These are phyloP conservation scores for Cartodere bifasciata DNA, from an alignment of 2,888 invertebrate species.

Conservation along the genomic window DNA sequence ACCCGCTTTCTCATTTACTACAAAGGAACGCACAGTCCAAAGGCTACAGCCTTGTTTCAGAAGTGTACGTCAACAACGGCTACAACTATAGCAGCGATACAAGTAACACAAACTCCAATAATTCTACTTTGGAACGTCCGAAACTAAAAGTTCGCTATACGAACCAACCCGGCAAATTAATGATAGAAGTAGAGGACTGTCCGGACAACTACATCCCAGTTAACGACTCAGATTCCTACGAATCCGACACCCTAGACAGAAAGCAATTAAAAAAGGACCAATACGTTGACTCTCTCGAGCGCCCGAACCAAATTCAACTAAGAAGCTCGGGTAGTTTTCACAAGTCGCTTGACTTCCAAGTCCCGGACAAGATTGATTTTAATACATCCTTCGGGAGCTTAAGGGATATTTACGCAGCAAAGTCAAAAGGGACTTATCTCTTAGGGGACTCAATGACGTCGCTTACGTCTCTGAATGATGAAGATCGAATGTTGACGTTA, in stretches of 20 bases:
- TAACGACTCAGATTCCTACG: conserved; percentile 71
- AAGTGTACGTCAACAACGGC: conserved; percentile 67
- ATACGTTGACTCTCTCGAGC: conserved; percentile 43
- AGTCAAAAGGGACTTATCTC: conserved; percentile 37
- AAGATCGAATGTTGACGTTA: conserved; percentile 54
- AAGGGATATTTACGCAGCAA: conserved; percentile 60
- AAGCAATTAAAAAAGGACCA: conserved; percentile 46
- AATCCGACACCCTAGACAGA: conserved; percentile 75
- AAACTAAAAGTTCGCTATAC: conserved; percentile 30
- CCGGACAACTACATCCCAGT: conserved; percentile 63
- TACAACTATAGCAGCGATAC: conserved; percentile 50
- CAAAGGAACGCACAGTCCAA: conserved; percentile 30
- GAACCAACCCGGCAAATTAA: conserved; percentile 58
- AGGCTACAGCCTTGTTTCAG: conserved; percentile 59
- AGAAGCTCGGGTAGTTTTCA: conserved; percentile 60
- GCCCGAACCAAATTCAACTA: conserved; percentile 46
- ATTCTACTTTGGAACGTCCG: conserved; percentile 36
- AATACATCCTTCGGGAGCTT: conserved; percentile 52
- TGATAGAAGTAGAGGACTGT: conserved; percentile 73
- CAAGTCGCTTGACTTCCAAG: too few species aligned
- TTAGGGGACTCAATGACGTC: conserved; percentile 25
- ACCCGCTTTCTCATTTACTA: conserved; percentile 31
- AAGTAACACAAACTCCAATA: conserved; percentile 44
- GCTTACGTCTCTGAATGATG: conserved; percentile 34
- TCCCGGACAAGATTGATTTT: conserved; percentile 22